A percentile compares a stretch with the other conserved stretches of the same genome.
Conservation (phyloP, 92 coral and sea anemone species). For the Phenganax marumi region DNA sequence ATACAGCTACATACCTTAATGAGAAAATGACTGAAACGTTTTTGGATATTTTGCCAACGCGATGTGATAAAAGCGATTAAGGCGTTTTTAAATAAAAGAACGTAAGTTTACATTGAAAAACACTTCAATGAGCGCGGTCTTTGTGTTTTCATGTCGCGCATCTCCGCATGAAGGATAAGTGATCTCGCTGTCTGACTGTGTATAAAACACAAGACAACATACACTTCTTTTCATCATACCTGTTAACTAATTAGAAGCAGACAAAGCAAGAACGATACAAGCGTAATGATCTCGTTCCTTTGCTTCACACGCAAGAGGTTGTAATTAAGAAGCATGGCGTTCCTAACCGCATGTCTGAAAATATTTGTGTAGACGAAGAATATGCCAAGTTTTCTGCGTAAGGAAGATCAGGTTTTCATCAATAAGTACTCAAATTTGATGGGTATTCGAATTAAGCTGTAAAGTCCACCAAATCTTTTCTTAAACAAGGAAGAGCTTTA, state of each 20-base stretch:
- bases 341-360: slow-evolving; percentile 10
- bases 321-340: neutral
- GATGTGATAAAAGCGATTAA: neutral
- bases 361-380: slow-evolving; percentile 1
- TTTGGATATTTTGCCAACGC: too few relatives aligned
- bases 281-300: slow-evolving; percentile 12
- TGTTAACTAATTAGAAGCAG: slow-evolving; percentile 37
- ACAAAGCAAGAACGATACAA: slow-evolving; percentile 7
- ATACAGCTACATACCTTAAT: too few relatives aligned
- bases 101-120: neutral
- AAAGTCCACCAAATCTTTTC: too few relatives aligned
- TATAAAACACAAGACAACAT: neutral
- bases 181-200: neutral
- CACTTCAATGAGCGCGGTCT: neutral
- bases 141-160: slow-evolving; percentile 5
- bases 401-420: too few relatives aligned
- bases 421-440: too few relatives aligned
- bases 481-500: too few relatives aligned
- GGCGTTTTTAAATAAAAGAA: neutral
- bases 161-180: neutral
- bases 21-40: too few relatives aligned
- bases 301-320: slow-evolving; percentile 2
- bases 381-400: neutral
- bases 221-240: slow-evolving; percentile 26
- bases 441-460: too few relatives aligned